These are phyloP conservation scores for Lasioglossum villosulum DNA, from an alignment of 2,888 invertebrate genomes.

Conservation along the genomic window DNA sequence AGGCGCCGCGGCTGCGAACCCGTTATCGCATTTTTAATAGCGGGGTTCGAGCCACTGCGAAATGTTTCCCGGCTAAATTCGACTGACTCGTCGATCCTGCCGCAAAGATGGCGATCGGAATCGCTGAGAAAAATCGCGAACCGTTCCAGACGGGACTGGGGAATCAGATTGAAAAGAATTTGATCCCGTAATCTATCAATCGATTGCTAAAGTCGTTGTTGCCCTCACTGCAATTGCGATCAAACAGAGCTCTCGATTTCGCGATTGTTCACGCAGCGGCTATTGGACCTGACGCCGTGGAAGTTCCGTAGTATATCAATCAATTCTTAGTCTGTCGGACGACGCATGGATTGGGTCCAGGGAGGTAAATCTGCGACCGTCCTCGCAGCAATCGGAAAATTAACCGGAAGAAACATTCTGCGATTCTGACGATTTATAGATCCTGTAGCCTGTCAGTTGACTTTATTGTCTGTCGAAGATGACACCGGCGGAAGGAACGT, in stretches of 20 bases:
- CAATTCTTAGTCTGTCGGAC: background rate
- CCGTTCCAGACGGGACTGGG: background rate
- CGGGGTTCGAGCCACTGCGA: slow-evolving; percentile 6
- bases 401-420: background rate
- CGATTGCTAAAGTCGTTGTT: background rate
- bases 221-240: background rate
- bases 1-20: background rate
- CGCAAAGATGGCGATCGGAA: background rate
- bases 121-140: background rate
- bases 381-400: background rate
- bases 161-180: background rate
- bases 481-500: no score
- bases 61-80: background rate
- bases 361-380: background rate
- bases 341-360: background rate
- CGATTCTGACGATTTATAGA: background rate
- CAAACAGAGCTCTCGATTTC: background rate
- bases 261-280: background rate
- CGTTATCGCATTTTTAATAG: slow-evolving; percentile 29
- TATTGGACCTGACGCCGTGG: background rate
- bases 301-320: background rate
- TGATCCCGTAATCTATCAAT: background rate
- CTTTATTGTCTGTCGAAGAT: background rate
- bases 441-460: background rate
- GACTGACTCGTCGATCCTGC: background rate